Evolutionary conservation across 2,113 vertebrate species (phyloP).

Genomic region (Varanus salvator): DNA sequence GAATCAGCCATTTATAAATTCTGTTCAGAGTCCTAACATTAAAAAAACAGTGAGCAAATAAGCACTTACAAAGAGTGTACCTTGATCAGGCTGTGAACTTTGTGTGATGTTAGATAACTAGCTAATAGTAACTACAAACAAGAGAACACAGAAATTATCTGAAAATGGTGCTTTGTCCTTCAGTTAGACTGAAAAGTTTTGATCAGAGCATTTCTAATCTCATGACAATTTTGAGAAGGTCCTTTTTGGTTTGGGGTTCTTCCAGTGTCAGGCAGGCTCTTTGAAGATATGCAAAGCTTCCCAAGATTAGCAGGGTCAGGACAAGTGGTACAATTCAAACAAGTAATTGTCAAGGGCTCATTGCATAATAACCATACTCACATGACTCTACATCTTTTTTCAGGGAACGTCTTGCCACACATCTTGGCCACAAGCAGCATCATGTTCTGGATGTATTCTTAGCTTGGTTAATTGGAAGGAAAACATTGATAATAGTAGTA

Average conservation of each 20-base stretch:
- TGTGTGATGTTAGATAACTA: not conserved
- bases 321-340: not conserved
- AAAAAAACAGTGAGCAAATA: rapidly evolving
- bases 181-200: not conserved
- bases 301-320: not conserved
- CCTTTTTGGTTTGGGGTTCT: not conserved
- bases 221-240: not conserved
- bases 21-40: not conserved
- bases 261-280: not conserved
- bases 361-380: not conserved
- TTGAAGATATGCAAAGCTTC: not conserved
- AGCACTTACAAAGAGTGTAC: rapidly evolving
- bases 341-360: not conserved
- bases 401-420: not conserved
- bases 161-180: not conserved
- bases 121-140: not conserved
- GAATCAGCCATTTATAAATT: not conserved
- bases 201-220: rapidly evolving
- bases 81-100: not conserved
- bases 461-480: not conserved
- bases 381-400: not conserved
- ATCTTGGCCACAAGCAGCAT: not conserved
- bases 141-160: not conserved
- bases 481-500: not conserved
- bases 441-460: not conserved